Base-by-base conservation (phyloP, 2,797 vertebrate species). In the Hozukius guyotensis region DNA sequence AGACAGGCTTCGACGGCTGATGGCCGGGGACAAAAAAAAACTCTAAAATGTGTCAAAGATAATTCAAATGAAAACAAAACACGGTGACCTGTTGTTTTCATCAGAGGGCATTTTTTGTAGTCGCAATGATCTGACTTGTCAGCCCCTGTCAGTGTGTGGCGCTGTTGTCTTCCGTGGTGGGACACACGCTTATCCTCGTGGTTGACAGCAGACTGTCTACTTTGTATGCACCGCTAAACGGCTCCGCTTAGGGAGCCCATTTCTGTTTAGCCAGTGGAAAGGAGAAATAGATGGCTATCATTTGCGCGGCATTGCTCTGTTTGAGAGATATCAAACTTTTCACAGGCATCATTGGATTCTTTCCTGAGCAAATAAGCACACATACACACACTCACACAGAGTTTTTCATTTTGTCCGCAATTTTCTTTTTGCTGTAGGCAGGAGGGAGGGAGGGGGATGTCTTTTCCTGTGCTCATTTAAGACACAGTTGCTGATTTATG, bases 241-340 rank as follows among this genome's bases (percentile, higher is more conserved):
- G 81, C 87, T 68, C 73, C 71, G 73, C 91, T 93, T 93, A 88
- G 82, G 88, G 62, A 93, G 67, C 81, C 67, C 70, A 89, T 93
- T 93, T 92, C 85, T 88, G 90, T 90, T 93, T 89, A 90, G 85
- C 83, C 88, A 88, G 86, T 90, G 84, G 91, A 92, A 94, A 92
- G 81, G 63, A 83, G 27, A 86, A 93, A 93, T 88, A 90, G 91
- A 92, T 89, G 83, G 78, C 84, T 90, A 88, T 92, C 80, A 90
- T 92, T 90, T 94, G 87, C 75, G 82, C 49, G 5, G 73, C 82
- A 67, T 38, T 66, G 83, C 89, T 88, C 77, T 78, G 82, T 94
- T 90, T 90, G 72, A 83, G 84, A 85, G 79, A 87, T 92, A 92
- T 88, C 78, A 83, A 92, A 92, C 85, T 89, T 90, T 87, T 83